Base-by-base conservation (phyloP, 1,140 invertebrate genomes). In the Procambarus virginalis region DNA sequence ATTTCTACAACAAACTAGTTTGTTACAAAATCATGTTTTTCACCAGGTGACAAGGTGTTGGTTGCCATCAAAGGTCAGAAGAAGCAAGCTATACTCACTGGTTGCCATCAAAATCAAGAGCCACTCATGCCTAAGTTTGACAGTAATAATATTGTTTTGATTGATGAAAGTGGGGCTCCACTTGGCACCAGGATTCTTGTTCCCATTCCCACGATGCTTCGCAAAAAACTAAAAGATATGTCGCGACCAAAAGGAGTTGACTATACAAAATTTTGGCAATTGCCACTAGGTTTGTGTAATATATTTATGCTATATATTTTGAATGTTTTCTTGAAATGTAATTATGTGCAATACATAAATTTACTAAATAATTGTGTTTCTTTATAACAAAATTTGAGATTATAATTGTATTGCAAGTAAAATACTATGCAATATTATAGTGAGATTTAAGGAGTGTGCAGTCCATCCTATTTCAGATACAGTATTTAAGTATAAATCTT, bases 61-160 rank as follows among this genome's bases (percentile, higher is more conserved):
- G 96, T 99, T n/a, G 98, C 99, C 4, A 97, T 99, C 92, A 98
- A 97, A 94, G 99, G 99, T 49, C 96, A 99, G 93, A 99, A 98
- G 95, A 98, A 98, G 93, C 98, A 98, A 94, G 99, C 96, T 3
- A 97, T 98, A 90, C 95, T 99, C 78, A 98, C 99, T 46, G 99
- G 99, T 1, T 94, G 97, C 2, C 98, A 98, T 93, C 96, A 98
- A 93, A 96, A 95, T 85, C 97, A 99, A 93, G 95, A 96, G 86
- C 93, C 96, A 5, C 97, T 97, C 93, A 95, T 98, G 58, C 99
- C 99, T 0, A 97, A 96, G 93, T 99, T 98, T 94, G 99, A 99
- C 94, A 98, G 96, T 91, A 99, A 99, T 93, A 99, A 99, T 94
- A 93, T 99, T 89, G 98, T 99, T 2, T 94, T 99, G 0, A 97